phyloP scores from a whole-genome alignment of 1,140 invertebrate genomes.

The Drosophila repletoides region DNA sequence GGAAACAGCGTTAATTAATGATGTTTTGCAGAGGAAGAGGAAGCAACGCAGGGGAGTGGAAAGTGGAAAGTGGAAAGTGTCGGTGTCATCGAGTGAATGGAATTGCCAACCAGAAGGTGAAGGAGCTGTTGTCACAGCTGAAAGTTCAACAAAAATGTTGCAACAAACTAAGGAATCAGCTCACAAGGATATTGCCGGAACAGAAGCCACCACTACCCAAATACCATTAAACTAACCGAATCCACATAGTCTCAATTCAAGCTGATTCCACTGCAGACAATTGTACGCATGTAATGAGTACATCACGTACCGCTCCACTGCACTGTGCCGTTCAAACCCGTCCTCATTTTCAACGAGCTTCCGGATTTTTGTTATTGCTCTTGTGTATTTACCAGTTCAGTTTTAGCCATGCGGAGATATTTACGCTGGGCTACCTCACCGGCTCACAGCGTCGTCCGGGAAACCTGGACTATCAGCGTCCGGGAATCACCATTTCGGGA shows the following conservation, averaged over 20 bases:
- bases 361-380: constrained; percentile 10
- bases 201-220: not conserved
- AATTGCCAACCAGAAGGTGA: constrained; percentile 37
- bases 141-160: constrained; percentile 65
- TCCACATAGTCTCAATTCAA: constrained; percentile 14
- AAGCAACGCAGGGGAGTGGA: not conserved
- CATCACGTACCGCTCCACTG: constrained; percentile 3
- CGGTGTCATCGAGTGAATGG: constrained; percentile 36
- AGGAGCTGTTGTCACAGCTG: constrained; percentile 31
- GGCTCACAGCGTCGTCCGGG: constrained; percentile 89
- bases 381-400: not conserved
- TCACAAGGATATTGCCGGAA: constrained; percentile 28
- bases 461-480: constrained; percentile 90
- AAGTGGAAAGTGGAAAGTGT: not conserved
- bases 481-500: constrained; percentile 87
- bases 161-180: constrained; percentile 38
- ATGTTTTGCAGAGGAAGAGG: constrained; percentile 5
- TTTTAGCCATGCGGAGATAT: constrained; percentile 62
- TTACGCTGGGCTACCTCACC: constrained; percentile 88
- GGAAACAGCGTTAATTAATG: constrained; percentile 8
- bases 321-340: not conserved
- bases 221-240: not conserved
- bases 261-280: constrained; percentile 35
- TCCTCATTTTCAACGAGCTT: not conserved
- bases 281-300: constrained; percentile 40